A percentile compares a stretch with the other conserved stretches of the same genome.
phyloP scores from a whole-genome alignment of 1,140 invertebrate species.

The Ceratoteleas bidentatus region DNA sequence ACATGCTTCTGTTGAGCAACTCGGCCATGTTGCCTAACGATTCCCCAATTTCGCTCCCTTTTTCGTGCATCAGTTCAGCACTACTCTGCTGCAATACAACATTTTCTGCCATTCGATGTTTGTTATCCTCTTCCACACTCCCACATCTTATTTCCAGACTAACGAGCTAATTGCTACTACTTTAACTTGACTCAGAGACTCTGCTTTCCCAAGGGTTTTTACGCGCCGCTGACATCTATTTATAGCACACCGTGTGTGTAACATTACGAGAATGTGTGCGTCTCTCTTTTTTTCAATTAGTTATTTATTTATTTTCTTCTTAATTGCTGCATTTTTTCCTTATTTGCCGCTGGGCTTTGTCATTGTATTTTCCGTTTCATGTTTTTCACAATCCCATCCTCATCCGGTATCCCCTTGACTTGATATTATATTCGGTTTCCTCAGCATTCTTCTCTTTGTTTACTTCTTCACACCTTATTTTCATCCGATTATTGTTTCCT shows the following conservation, averaged over 20 bases:
- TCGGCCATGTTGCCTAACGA: too few relatives aligned
- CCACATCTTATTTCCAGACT: conserved; percentile 50
- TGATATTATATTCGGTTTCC: too few relatives aligned
- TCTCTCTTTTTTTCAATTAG: conserved; percentile 1
- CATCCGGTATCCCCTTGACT: too few relatives aligned
- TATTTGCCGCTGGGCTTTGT: too few relatives aligned
- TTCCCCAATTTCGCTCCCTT: too few relatives aligned
- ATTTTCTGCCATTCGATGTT: conserved; percentile 33
- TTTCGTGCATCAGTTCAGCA: too few relatives aligned
- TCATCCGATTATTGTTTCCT: too few relatives aligned
- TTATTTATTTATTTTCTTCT: neutral
- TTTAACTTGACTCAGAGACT: conserved; percentile 43
- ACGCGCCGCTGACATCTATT: conserved; percentile 13
- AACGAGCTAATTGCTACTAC: conserved; percentile 49
- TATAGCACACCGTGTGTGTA: conserved; percentile 7
- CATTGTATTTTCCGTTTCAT: too few relatives aligned
- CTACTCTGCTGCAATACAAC: neutral
- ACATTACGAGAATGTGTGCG: neutral
- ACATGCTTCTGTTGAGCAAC: neutral
- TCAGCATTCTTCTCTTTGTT: too few relatives aligned
- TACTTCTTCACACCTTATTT: too few relatives aligned
- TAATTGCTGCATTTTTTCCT: too few relatives aligned
- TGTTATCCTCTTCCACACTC: conserved; percentile 31
- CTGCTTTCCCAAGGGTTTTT: conserved; percentile 35
- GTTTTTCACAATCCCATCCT: too few relatives aligned